A percentile compares a stretch with the other conserved stretches of the same genome.
phyloP scores from a whole-genome alignment of 1,140 invertebrate genomes.

The Drosophila arawakana region DNA sequence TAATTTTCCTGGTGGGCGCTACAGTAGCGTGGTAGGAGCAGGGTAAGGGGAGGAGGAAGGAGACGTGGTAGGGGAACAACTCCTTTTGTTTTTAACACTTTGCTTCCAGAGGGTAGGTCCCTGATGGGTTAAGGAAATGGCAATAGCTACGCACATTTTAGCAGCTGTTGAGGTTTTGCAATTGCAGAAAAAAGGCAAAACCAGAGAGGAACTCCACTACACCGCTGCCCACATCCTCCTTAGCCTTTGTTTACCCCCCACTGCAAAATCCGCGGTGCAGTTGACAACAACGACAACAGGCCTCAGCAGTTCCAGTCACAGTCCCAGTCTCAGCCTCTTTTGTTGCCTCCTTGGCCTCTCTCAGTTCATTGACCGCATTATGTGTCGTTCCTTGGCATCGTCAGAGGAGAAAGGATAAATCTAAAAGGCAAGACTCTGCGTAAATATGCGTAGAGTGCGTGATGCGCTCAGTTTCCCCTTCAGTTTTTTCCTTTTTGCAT shows the following conservation, averaged over 20 bases:
- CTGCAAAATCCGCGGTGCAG: constrained; percentile 45
- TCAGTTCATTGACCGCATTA: constrained; percentile 78
- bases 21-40: constrained; percentile 22
- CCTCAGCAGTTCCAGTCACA: too few species aligned
- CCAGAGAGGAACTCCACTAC: constrained; percentile 25
- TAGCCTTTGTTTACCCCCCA: constrained; percentile 20
- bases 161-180: constrained; percentile 74
- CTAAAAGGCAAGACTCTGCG: constrained; percentile 47
- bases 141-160: constrained; percentile 73
- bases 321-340: constrained; percentile 22
- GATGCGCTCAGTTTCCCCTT: constrained; percentile 18
- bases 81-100: constrained; percentile 80
- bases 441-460: constrained; percentile 53
- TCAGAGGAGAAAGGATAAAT: constrained; percentile 27
- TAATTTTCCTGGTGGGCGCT: constrained; percentile 60
- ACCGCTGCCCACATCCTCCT: not conserved
- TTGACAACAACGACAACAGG: constrained; percentile 54
- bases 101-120: constrained; percentile 51
- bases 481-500: constrained; percentile 17
- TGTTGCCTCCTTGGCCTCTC: constrained; percentile 39
- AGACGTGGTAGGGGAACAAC: constrained; percentile 35
- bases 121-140: constrained; percentile 50
- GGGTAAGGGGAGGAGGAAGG: constrained; percentile 22
- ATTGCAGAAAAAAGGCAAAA: constrained; percentile 43
- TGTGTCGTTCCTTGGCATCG: constrained; percentile 53